phyloP scores from a whole-genome alignment of 2,797 vertebrate species.

The Megalops cyprinoides region DNA sequence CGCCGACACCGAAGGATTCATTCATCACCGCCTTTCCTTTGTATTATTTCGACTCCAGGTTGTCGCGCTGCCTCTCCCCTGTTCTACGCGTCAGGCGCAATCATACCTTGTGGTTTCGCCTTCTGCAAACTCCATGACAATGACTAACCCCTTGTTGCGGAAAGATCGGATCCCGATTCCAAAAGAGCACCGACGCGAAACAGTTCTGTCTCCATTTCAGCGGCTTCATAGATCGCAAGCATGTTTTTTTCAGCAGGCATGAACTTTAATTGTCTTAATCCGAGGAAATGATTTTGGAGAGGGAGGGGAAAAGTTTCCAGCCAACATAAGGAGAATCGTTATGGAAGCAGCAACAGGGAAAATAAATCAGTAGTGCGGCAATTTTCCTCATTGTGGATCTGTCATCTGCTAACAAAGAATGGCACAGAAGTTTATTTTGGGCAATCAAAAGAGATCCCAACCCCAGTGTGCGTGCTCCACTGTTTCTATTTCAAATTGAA shows the following conservation, averaged over 20 bases:
- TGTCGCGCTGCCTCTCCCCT: not conserved
- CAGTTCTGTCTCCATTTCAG: not conserved
- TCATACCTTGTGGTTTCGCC: not conserved
- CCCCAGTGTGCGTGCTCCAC: slow-evolving; percentile 62
- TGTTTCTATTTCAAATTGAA: slow-evolving; percentile 70
- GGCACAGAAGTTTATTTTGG: slow-evolving; percentile 59
- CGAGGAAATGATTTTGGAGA: slow-evolving; percentile 10
- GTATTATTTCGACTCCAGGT: not conserved
- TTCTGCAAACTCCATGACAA: not conserved
- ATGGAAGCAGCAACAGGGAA: slow-evolving; percentile 28
- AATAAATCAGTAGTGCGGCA: slow-evolving; percentile 48
- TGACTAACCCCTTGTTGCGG: not conserved
- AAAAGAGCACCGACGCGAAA: not conserved
- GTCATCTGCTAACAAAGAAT: slow-evolving; percentile 56
- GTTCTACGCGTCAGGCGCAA: not conserved
- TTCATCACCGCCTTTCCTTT: slow-evolving; percentile 1
- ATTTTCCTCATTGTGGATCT: slow-evolving; percentile 59
- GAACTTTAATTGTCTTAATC: slow-evolving; percentile 14
- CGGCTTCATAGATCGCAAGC: not conserved
- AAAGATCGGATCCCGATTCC: not conserved
- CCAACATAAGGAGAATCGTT: slow-evolving; percentile 40
- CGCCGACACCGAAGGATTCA: not conserved
- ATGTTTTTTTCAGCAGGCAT: slow-evolving; percentile 15
- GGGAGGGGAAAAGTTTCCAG: not conserved
- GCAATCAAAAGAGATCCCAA: slow-evolving; percentile 55